Evolutionary conservation across 2,888 invertebrate species (phyloP).

Genomic region (Morpho deidamia): DNA sequence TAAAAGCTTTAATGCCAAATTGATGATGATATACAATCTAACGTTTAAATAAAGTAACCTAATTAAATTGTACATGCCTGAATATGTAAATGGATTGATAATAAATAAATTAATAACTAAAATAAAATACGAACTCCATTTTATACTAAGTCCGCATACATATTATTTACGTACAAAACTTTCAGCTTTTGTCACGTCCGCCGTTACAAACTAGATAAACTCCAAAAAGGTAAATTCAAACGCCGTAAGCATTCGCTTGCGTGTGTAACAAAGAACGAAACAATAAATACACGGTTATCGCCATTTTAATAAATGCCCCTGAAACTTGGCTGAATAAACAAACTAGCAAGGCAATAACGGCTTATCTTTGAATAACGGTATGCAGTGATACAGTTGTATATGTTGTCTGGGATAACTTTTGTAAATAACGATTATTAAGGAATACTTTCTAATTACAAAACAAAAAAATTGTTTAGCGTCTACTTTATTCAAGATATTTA

Average conservation of each 20-base stretch:
- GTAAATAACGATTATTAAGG: neutral
- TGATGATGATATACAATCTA: no score
- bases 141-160: conserved; percentile 1
- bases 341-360: conserved; percentile 54
- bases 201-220: conserved; percentile 17
- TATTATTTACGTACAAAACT: conserved; percentile 7
- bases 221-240: conserved; percentile 26
- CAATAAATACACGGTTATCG: conserved; percentile 74
- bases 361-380: conserved; percentile 20
- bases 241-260: conserved; percentile 40
- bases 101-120: no score
- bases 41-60: no score
- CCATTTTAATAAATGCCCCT: conserved; percentile 71
- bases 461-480: neutral
- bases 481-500: no score
- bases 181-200: conserved; percentile 10
- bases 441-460: neutral
- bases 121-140: neutral
- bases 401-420: conserved; percentile 18
- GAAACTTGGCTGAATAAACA: conserved; percentile 64
- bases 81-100: no score
- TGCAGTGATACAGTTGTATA: conserved; percentile 18
- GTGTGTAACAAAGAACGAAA: conserved; percentile 58
- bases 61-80: no score
- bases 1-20: no score